phyloP scores from a whole-genome alignment of 2,113 vertebrate species.

The Piprites chloris region DNA sequence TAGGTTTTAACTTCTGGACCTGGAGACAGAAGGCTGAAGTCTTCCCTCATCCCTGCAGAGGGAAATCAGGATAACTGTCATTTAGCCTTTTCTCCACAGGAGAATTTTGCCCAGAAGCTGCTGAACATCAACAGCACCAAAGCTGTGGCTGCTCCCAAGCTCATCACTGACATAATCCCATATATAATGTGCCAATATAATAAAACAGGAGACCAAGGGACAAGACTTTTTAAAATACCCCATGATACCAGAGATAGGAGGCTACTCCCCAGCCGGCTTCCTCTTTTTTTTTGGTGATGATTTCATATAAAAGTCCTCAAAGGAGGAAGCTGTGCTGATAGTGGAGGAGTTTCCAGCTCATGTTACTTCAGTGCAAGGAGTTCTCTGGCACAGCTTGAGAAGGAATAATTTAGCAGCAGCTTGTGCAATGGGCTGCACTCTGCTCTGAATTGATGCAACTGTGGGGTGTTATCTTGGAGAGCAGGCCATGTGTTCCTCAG shows the following conservation, averaged over 20 bases:
- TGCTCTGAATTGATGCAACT: background rate
- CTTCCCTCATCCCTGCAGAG: background rate
- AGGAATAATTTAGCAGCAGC: background rate
- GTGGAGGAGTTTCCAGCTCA: background rate
- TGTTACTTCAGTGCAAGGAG: background rate
- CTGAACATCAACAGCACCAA: background rate
- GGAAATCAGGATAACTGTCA: background rate
- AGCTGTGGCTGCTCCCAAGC: background rate
- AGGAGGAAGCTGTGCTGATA: background rate
- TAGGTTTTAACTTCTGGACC: background rate
- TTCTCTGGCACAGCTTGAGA: background rate
- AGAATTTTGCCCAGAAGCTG: background rate
- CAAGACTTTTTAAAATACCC: background rate
- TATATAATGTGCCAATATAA: background rate
- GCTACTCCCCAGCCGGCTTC: background rate
- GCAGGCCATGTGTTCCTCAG: background rate
- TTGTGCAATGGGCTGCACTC: background rate
- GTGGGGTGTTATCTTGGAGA: background rate
- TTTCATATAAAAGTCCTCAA: background rate
- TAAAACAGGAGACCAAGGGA: background rate
- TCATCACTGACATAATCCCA: accelerated
- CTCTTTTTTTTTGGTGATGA: background rate
- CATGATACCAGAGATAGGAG: background rate
- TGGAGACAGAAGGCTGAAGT: background rate
- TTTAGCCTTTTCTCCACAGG: accelerated